Conservation (phyloP, 2,888 invertebrate genomes). For the Acronicta psi region DNA sequence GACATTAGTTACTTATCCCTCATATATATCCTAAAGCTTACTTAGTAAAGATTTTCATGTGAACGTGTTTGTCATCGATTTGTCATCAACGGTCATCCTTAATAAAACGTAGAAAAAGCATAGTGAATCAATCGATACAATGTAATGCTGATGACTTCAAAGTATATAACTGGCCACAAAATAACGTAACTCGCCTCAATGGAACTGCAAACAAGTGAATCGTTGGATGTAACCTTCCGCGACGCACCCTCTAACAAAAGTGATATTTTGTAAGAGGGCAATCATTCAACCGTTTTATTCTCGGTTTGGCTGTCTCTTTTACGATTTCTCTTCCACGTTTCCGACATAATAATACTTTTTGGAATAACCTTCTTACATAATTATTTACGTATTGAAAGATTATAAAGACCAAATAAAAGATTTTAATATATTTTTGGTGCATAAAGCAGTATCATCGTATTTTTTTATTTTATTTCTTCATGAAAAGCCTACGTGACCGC, state of each 20-base stretch:
- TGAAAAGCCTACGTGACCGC: no score
- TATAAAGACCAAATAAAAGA: conserved; percentile 31
- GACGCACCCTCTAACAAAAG: conserved; percentile 54
- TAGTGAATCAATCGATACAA: conserved; percentile 25
- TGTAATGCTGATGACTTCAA: conserved; percentile 20
- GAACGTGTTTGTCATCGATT: no score
- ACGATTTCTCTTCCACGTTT: conserved; percentile 51
- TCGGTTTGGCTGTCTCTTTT: conserved; percentile 50
- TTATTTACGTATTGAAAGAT: conserved; percentile 43
- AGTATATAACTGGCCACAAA: conserved; percentile 33
- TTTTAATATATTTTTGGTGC: conserved; percentile 9
- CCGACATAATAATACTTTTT: conserved; percentile 46
- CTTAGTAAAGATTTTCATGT: conserved; percentile 16
- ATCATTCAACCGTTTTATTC: conserved; percentile 56
- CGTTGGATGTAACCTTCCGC: conserved; percentile 37
- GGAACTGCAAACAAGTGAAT: conserved; percentile 53
- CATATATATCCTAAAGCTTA: conserved; percentile 14
- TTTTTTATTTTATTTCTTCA: no score
- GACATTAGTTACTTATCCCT: conserved; percentile 16
- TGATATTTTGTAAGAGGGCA: conserved; percentile 56
- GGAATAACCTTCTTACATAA: conserved; percentile 32
- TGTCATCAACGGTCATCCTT: no score
- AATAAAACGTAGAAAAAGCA: no score
- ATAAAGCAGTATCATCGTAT: neutral
- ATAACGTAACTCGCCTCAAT: conserved; percentile 41